These are phyloP conservation scores for Larimichthys crocea DNA, from an alignment of 2,113 vertebrate species.

Conservation along the genomic window DNA sequence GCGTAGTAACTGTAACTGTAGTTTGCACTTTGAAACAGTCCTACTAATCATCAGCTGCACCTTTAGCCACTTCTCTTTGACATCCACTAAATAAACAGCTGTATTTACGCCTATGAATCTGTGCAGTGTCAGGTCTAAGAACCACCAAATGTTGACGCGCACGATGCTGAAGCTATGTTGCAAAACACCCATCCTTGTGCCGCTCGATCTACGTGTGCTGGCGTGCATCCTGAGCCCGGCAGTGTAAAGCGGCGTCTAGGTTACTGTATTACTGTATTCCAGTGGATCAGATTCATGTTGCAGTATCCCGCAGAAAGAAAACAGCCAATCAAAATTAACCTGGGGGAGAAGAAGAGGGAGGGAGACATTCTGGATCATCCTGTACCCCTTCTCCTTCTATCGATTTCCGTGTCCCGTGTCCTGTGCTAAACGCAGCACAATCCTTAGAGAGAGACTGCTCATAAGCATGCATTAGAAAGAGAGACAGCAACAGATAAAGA, in stretches of 20 bases:
- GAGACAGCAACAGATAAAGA: not conserved
- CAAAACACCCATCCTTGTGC: not conserved
- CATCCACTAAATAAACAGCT: conserved; percentile 5
- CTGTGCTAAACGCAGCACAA: conserved; percentile 51
- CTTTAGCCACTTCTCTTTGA: not conserved
- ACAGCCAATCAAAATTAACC: conserved; percentile 26
- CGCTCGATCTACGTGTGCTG: not conserved
- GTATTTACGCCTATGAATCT: not conserved
- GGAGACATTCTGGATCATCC: conserved; percentile 50
- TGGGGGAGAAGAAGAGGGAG: conserved; percentile 29
- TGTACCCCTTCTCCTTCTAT: conserved; percentile 54
- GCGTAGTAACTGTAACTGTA: not conserved
- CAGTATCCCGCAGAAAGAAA: conserved; percentile 32
- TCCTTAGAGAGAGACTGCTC: conserved; percentile 20
- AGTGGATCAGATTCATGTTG: conserved; percentile 46
- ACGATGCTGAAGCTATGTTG: conserved; percentile 1
- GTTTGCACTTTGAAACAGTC: not conserved
- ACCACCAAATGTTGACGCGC: conserved; percentile 5
- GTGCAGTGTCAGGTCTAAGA: not conserved
- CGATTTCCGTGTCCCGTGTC: conserved; percentile 61
- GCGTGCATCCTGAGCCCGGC: not conserved
- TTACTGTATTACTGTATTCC: conserved; percentile 15
- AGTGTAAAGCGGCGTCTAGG: not conserved
- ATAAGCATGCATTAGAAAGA: conserved; percentile 4
- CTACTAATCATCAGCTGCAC: not conserved